Conservation (phyloP, 2,113 vertebrate species). For the Passer montanus region DNA sequence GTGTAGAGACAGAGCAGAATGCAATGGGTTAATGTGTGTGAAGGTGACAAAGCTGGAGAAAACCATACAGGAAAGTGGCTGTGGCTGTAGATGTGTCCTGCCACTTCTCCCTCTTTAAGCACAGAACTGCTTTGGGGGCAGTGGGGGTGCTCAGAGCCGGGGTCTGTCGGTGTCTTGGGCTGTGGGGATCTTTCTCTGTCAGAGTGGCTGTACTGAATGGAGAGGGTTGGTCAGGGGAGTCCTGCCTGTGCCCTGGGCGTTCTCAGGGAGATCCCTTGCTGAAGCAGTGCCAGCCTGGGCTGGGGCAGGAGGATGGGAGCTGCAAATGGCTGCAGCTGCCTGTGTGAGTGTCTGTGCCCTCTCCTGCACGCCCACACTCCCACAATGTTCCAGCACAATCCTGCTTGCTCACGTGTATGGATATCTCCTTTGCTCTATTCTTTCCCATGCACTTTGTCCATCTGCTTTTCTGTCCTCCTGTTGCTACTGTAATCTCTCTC, state of each 20-base stretch:
- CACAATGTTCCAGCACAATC: not conserved
- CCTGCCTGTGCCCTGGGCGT: rapidly evolving
- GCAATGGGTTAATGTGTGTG: not conserved
- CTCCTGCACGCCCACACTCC: not conserved
- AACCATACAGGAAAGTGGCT: not conserved
- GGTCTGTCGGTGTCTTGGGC: rapidly evolving
- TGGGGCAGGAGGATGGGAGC: not conserved
- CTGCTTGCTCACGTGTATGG: not conserved
- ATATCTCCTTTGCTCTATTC: not conserved
- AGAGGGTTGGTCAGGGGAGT: not conserved
- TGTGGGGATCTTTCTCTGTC: not conserved
- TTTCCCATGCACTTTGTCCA: constrained; percentile 8
- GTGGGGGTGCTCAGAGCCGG: not conserved
- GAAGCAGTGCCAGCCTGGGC: not conserved
- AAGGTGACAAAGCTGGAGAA: not conserved
- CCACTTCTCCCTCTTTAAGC: not conserved
- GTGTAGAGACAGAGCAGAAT: not conserved
- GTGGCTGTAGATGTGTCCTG: not conserved
- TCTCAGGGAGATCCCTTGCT: not conserved
- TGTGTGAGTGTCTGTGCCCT: not conserved
- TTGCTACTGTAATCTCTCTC: constrained; percentile 1
- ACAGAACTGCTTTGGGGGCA: not conserved
- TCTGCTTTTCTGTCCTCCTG: constrained; percentile 9
- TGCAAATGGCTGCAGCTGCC: not conserved
- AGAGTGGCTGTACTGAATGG: not conserved